phyloP scores from a whole-genome alignment of 35 echinoderm and acorn worm genomes.

The Patiria miniata region DNA sequence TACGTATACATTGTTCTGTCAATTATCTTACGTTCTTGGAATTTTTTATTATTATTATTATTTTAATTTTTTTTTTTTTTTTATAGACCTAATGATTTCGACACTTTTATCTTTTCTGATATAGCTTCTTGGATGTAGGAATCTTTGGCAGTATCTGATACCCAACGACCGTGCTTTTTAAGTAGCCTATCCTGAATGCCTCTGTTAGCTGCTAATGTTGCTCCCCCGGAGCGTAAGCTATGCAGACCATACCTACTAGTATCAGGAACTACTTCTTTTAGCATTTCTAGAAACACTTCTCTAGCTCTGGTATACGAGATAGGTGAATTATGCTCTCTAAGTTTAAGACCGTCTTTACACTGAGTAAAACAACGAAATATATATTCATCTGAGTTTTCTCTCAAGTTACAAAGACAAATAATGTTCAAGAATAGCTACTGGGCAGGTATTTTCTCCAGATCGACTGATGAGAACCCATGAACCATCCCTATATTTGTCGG shows the following conservation, averaged over 20 bases:
- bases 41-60: too few species aligned
- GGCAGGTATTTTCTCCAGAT: not conserved
- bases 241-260: not conserved
- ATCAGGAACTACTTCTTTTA: not conserved
- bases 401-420: not conserved
- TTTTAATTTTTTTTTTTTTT: too few species aligned
- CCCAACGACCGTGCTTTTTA: constrained; percentile 37
- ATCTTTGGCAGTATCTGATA: constrained; percentile 17
- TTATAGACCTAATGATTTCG: constrained; percentile 7
- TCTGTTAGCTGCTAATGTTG: not conserved
- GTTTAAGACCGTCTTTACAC: not conserved
- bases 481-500: not conserved
- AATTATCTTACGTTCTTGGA: too few species aligned
- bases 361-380: not conserved
- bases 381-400: constrained; percentile 7
- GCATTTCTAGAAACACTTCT: not conserved
- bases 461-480: not conserved
- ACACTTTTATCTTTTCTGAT: not conserved
- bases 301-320: not conserved
- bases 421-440: not conserved
- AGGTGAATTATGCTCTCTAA: not conserved
- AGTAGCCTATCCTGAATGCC: constrained; percentile 5
- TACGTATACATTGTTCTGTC: too few species aligned
- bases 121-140: not conserved
- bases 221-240: constrained; percentile 29